Base-by-base conservation (phyloP, 2,888 invertebrate species). In the Aleiodes leptofemur region DNA sequence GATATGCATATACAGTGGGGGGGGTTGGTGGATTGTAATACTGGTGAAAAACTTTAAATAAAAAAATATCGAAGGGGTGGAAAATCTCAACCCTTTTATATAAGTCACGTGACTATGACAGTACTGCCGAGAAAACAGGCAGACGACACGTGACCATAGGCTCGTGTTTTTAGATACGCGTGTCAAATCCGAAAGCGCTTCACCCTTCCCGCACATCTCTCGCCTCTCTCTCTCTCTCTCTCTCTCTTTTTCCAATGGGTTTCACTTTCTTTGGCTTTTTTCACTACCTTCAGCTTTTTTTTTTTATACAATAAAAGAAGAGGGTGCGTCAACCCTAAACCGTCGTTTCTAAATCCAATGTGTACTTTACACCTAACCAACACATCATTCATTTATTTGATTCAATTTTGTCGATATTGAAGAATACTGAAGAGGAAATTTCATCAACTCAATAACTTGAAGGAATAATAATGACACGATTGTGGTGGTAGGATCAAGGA, bases 1-100 rank as follows among this genome's bases (percentile, higher is more conserved):
- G 57, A 64, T 55, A 68, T 53, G 43, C 59, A 38, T 50, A 38
- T 56, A 38, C 53, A 43, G 13, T 11, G 66, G 13, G n/a, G 66
- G n/a, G 57, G 53, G 13, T 31, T 29, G 43, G 66, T 50, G 50
- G 29, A 50, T 68, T 50, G 66, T 68, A 68, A 48, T 29, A n/a
- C 23, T 29, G 11, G 51, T 48, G 43, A 23, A 68, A 51, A 68
- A 68, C 29, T 50, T 68, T 50, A 51, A 68, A 68, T 51, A 68
- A 68, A 68, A 68, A 68, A 34, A 68, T 23, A 51, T 51, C 14
- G 51, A 68, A 50, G 51, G 68, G 70, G 64, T 77, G 84, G 83
- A 87, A 88, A 89, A 87, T 87, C 85, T 87, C 88, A 89, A 89
- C 89, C 89, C 89, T 89, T 89, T 86, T 86, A 84, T 82, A 80